A percentile compares a stretch with the other conserved stretches of the same genome.
Conservation (phyloP, 2,888 invertebrate species). For the Amaurobius ferox region DNA sequence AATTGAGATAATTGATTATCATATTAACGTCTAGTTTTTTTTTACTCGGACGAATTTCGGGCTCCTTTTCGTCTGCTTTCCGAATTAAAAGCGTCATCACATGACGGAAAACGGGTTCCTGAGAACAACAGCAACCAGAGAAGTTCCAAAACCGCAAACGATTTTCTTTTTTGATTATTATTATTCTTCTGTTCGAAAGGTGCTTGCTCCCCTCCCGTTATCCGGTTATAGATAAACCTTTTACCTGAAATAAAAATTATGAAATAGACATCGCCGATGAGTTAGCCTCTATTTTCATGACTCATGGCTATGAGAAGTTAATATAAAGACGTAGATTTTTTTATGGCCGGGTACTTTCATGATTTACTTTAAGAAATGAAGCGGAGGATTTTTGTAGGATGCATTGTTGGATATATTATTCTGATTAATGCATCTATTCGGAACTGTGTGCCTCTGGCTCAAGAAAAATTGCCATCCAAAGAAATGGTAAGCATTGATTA, state of each 20-base stretch:
- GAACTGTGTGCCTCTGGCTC: slow-evolving; percentile 42
- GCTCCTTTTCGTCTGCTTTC: slow-evolving; percentile 38
- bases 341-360: background rate
- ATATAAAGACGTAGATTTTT: background rate
- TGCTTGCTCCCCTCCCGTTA: slow-evolving; percentile 18
- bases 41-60: background rate
- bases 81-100: slow-evolving; percentile 54
- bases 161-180: slow-evolving; percentile 21
- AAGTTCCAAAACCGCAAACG: slow-evolving; percentile 17
- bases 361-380: background rate
- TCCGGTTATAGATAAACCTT: background rate
- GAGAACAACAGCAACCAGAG: background rate
- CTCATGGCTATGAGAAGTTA: background rate
- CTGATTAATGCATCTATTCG: background rate
- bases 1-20: background rate
- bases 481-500: slow-evolving; percentile 52
- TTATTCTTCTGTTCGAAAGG: background rate
- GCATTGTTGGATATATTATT: too few relatives aligned
- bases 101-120: slow-evolving; percentile 42
- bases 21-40: background rate
- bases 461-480: slow-evolving; percentile 54
- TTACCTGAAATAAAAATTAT: slow-evolving; percentile 11
- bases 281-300: background rate
- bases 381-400: too few relatives aligned
- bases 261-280: background rate